Percentiles rank a stretch among this genome's conserved stretches.
These are phyloP conservation scores for Harmothoe impar DNA, from an alignment of 2,888 invertebrate genomes.

Conservation along the genomic window DNA sequence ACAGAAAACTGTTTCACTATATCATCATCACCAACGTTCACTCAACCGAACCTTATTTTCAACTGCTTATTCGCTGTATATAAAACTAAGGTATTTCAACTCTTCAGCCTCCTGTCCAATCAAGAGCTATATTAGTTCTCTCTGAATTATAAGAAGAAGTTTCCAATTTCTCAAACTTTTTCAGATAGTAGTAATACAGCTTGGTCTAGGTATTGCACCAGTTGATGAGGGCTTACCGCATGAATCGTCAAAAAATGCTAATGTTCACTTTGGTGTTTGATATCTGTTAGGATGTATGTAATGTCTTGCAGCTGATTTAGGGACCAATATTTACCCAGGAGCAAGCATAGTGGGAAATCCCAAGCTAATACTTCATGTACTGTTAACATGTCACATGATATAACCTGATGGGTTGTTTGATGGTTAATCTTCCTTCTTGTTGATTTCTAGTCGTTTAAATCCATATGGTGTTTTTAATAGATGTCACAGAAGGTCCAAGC, in stretches of 20 bases:
- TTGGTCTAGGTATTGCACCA: neutral
- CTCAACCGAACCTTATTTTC: neutral
- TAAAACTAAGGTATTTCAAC: neutral
- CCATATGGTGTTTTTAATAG: neutral
- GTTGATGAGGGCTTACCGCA: neutral
- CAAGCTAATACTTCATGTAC: neutral
- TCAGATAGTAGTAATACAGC: no score
- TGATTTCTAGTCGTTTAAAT: neutral
- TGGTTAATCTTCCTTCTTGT: neutral
- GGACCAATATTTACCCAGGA: neutral
- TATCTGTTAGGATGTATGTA: neutral
- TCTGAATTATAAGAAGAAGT: no score
- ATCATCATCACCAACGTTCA: neutral
- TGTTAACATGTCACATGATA: slow-evolving; percentile 2
- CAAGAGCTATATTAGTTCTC: no score
- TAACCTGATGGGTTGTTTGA: neutral
- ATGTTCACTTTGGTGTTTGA: slow-evolving; percentile 5
- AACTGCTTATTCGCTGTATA: neutral
- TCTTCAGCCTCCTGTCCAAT: neutral
- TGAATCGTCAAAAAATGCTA: neutral
- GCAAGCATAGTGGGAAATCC: neutral
- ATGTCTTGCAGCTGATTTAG: slow-evolving; percentile 30
- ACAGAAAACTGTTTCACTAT: slow-evolving; percentile 2
- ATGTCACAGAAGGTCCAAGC: neutral
- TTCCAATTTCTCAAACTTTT: no score